These are phyloP conservation scores for Ptychoptera contaminata DNA, from an alignment of 2,888 invertebrate species.

Conservation along the genomic window DNA sequence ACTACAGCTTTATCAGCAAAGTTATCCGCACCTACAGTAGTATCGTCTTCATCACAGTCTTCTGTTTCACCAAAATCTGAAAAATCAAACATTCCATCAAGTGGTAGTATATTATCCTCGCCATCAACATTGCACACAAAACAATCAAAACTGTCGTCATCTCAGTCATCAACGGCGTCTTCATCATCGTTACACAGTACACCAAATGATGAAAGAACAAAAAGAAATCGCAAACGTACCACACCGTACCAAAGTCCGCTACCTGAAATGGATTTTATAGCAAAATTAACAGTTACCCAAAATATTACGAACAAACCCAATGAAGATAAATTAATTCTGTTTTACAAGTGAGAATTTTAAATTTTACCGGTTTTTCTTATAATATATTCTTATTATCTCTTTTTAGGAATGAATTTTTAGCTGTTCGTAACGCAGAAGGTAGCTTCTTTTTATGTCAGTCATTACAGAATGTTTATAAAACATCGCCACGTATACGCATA, in stretches of 20 bases:
- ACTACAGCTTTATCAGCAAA: slow-evolving; percentile 13
- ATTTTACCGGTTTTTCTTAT: slow-evolving; percentile 1
- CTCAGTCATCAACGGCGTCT: neutral
- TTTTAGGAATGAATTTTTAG: slow-evolving; percentile 71
- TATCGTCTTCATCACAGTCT: slow-evolving; percentile 5
- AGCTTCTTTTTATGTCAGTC: slow-evolving; percentile 80
- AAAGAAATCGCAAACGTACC: slow-evolving; percentile 22
- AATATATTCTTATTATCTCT: neutral
- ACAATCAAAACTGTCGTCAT: neutral
- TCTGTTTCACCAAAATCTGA: slow-evolving; percentile 26
- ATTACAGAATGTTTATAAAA: slow-evolving; percentile 78
- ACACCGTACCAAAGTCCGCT: slow-evolving; percentile 72
- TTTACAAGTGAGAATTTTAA: slow-evolving; percentile 54
- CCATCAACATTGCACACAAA: neutral
- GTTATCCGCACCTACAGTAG: slow-evolving; percentile 16
- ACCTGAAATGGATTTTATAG: slow-evolving; percentile 60
- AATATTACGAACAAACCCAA: slow-evolving; percentile 41
- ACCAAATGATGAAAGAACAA: slow-evolving; percentile 14
- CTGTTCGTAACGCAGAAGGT: slow-evolving; percentile 79
- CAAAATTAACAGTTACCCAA: slow-evolving; percentile 50
- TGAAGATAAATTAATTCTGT: slow-evolving; percentile 71
- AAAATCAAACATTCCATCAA: slow-evolving; percentile 24
- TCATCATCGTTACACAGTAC: slow-evolving; percentile 10
- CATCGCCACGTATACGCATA: slow-evolving; percentile 70
- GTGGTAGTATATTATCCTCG: neutral